Conservation (phyloP, 2,888 invertebrate genomes). For the Prosapia bicincta region DNA sequence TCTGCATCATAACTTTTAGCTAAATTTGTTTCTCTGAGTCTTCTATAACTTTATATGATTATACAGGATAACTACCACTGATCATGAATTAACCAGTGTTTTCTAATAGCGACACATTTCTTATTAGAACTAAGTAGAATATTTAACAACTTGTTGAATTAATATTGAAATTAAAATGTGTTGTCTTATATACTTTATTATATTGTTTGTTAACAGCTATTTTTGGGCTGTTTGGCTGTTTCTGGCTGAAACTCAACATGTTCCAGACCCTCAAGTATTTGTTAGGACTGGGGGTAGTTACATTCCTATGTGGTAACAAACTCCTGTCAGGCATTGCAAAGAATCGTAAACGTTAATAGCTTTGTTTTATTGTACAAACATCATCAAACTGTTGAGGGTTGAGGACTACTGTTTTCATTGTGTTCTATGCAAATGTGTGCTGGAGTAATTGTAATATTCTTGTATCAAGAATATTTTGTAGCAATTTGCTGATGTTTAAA, state of each 20-base stretch:
- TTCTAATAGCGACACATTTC: too few relatives aligned
- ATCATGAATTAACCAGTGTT: too few relatives aligned
- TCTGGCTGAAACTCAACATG: slow-evolving; percentile 95
- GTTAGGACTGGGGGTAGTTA: slow-evolving; percentile 76
- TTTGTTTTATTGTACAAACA: neutral
- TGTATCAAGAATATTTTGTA: slow-evolving; percentile 22
- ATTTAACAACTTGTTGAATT: too few relatives aligned
- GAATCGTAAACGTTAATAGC: slow-evolving; percentile 39
- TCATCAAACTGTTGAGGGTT: neutral
- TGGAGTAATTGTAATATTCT: slow-evolving; percentile 5
- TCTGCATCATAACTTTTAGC: too few relatives aligned
- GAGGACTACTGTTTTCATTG: too few relatives aligned
- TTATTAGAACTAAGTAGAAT: too few relatives aligned
- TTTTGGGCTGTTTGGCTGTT: slow-evolving; percentile 79
- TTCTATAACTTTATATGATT: too few relatives aligned
- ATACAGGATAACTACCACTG: too few relatives aligned
- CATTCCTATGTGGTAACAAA: slow-evolving; percentile 91
- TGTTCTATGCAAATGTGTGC: neutral
- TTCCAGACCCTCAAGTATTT: slow-evolving; percentile 92
- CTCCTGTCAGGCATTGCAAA: slow-evolving; percentile 78
- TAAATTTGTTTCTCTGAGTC: too few relatives aligned
- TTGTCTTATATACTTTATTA: too few relatives aligned
- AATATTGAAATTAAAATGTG: too few relatives aligned
- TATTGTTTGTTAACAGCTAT: slow-evolving; percentile 58
- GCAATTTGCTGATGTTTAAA: neutral